Conservation (phyloP, 2,888 invertebrate species). For the Sylvicola fuscatus region DNA sequence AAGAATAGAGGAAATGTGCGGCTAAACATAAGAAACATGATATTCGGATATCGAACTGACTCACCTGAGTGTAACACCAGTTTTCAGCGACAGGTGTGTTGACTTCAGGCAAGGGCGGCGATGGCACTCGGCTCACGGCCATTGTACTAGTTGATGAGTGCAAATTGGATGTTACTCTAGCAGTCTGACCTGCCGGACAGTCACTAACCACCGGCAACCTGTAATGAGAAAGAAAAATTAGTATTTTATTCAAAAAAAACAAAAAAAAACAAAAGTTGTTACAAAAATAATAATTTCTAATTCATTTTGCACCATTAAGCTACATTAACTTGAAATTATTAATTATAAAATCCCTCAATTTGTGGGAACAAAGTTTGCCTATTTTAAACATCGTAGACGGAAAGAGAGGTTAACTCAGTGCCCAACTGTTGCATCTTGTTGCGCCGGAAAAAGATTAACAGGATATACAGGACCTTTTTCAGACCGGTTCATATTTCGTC, state of each 20-base stretch:
- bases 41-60: too few relatives aligned
- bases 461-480: too few relatives aligned
- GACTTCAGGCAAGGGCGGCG: slow-evolving; percentile 86
- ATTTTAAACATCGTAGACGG: background rate
- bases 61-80: slow-evolving; percentile 99
- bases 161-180: slow-evolving; percentile 68
- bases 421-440: too few relatives aligned
- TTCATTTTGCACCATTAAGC: background rate
- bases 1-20: too few relatives aligned
- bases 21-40: too few relatives aligned
- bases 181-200: slow-evolving; percentile 62
- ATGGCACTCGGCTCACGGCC: slow-evolving; percentile 93
- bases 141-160: slow-evolving; percentile 69
- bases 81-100: slow-evolving; percentile 97
- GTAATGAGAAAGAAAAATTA: slow-evolving; percentile 10
- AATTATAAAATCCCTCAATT: too few relatives aligned
- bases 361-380: too few relatives aligned
- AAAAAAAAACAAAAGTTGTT: slow-evolving; percentile 7
- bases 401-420: background rate
- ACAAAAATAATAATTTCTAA: background rate
- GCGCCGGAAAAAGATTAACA: too few relatives aligned
- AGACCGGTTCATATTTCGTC: too few relatives aligned
- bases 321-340: too few relatives aligned
- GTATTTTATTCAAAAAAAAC: slow-evolving; percentile 18
- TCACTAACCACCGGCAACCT: slow-evolving; percentile 62